Percentiles rank a stretch among this genome's conserved stretches.
These are phyloP conservation scores for Catharus ustulatus DNA, from an alignment of 2,797 vertebrate genomes.

Conservation along the genomic window DNA sequence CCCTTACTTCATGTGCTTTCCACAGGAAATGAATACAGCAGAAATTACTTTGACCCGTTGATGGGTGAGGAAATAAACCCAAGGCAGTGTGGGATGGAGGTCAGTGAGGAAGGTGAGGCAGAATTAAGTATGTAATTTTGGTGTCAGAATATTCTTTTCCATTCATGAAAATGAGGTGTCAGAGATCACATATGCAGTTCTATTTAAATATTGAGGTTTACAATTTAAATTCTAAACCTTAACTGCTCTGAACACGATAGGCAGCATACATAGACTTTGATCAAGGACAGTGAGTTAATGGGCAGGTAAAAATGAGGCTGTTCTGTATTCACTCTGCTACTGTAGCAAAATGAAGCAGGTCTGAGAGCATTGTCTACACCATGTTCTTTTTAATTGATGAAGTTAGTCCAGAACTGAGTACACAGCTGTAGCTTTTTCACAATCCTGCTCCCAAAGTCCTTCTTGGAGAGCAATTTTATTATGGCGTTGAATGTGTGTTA, in stretches of 20 bases:
- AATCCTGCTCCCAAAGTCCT: not conserved
- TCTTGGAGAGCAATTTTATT: not conserved
- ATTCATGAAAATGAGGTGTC: slow-evolving; percentile 96
- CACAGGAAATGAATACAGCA: slow-evolving; percentile 94
- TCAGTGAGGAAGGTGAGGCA: slow-evolving; percentile 91
- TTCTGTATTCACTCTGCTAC: not conserved
- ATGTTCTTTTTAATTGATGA: not conserved
- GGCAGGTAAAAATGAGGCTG: not conserved
- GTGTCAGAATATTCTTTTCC: slow-evolving; percentile 92
- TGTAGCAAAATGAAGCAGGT: not conserved
- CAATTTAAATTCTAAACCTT: slow-evolving; percentile 74
- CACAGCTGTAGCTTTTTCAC: not conserved
- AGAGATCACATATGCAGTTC: slow-evolving; percentile 86
- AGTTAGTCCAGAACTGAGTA: not conserved
- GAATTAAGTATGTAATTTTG: slow-evolving; percentile 99
- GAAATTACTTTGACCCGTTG: slow-evolving; percentile 96
- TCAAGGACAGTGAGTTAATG: slow-evolving; percentile 70
- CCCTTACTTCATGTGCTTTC: slow-evolving; percentile 87
- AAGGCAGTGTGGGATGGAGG: slow-evolving; percentile 88
- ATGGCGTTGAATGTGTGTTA: not conserved
- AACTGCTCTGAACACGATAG: slow-evolving; percentile 18
- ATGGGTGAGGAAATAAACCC: slow-evolving; percentile 90
- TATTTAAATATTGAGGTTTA: slow-evolving; percentile 78
- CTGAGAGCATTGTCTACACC: not conserved
- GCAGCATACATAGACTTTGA: slow-evolving; percentile 55